Base-by-base conservation (phyloP, 2,113 vertebrate species). In the Pseudopodoces humilis region DNA sequence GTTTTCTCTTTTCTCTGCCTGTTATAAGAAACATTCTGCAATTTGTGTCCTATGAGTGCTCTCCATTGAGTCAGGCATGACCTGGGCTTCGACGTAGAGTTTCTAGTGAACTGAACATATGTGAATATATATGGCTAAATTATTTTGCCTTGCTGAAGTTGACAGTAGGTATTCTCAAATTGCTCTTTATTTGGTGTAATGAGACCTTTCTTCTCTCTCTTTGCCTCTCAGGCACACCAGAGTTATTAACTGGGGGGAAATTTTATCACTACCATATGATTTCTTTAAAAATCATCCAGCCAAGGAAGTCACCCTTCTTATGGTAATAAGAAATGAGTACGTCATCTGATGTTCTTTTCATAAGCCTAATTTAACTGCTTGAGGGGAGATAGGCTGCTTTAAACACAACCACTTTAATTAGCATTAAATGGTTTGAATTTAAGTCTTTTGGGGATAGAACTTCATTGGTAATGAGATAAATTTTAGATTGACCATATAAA, bases 241-340 rank as follows among this genome's bases (percentile, higher is more conserved):
- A 85, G 58, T 69, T 83, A 49, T 58, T 85, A 93, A 70, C 43
- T 0, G 0, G 43, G 49, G 71, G 49, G 27, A 56, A 90, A 77
- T 83, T 17, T 35, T 77, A 56, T 70, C 64, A 68, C 41, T 12
- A n/a, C 30, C 20, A 28, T 30, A 39, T 83, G 85, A 58, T 76
- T 90, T 90, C 90, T 93, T 95, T 59, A 78, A 78, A 96, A 95
- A 83, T 77, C 59, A 90, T 35, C 47, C 55, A 95, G 27, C 63
- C 50, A 88, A 83, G 63, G 79, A 74, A n/a, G 43, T 85, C n/a
- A 22, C 47, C 81, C 14, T 71, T 93, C 41, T 91, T 82, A n/a
- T 4, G 19, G 41, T 60, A 79, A 58, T 64, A 68, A 76, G 22
- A 76, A 41, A 64, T 65, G 33, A 80, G 25, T 63, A 35, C 6